Evolutionary conservation across 2,888 invertebrate species (phyloP), one percentile per base, ranked within the genome.

Genomic region (Gibbula magus): DNA sequence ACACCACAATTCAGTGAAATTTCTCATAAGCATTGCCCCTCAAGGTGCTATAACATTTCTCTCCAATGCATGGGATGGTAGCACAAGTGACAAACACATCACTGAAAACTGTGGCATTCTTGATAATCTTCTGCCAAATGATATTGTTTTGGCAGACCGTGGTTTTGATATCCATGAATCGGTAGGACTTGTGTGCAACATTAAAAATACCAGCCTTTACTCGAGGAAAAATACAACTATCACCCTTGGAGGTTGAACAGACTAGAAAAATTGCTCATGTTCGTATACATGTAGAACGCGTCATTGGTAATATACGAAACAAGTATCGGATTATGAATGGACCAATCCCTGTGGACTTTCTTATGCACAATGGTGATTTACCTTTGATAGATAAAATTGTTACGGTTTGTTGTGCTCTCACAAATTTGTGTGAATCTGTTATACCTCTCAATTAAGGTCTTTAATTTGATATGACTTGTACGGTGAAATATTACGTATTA

Each of bases 1-100:
- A 8, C 35, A 35, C 8, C 35, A 35, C 39, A 83, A 87, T 77
- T 86, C 88, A 0, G 77, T 82, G 0, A 87, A 88, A 80, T 88
- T 81, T 82, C 66, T 88, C 29, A 86, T 87, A 54, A 86, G 85
- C 0, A 86, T 89, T 54, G 81, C 84, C 16, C 88, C 87, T 51
- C 86, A 86, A 67, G 87, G 87, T 39, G 54, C 53, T 20, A 80
- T 86, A 22, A 80, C 79, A 13, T 89, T 85, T 78, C 61, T 88
- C 10, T 87, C 86, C 13, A 79, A 82, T 54, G 86, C 77, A n/a
- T 89, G 84, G 86, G 87, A 86, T 74, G 88, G 86, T 1, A 54
- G 85, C 52, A 75, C 79, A 0, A 84, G 82, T 82, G 88, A 89
- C 75, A 88, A 88, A 76, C 76, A 81, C 54, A 81, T 89, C 10